Base-by-base conservation (phyloP, 1,140 invertebrate species). In the Delia radicum region DNA sequence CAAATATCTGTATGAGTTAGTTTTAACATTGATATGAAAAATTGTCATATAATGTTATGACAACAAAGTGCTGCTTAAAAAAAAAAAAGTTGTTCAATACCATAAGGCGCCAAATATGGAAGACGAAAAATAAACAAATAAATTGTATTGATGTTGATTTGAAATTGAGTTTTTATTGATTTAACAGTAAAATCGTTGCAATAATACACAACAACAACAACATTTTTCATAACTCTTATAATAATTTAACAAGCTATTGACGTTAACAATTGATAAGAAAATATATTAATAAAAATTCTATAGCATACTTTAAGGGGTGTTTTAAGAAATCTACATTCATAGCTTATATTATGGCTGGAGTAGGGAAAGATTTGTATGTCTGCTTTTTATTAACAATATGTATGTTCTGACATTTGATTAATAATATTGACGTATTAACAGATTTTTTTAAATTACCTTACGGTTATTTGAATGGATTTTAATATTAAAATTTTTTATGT, bases 31-130 rank as follows among this genome's bases (percentile, higher is more conserved):
- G 8, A 55, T 55, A 55, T 55, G 48, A 55, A 55, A 55, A 55
- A 55, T 55, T 55, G 48, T 55, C 48, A 55, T 55, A 55, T 55
- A 55, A 55, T 55, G 48, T 55, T 55, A 55, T 55, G 48, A 55
- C 48, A 55, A 55, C 48, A 55, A 55, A 55, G 18, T 55, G 48
- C 48, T 55, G 15, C 48, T 8, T n/a, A 10, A 15, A 42, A 42
- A 42, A 42, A 42, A 42, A 12, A 37, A 37, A 37, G 15, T 5
- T 5, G 15, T 3, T 15, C 12, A 10, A 42, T 42, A 42, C 8
- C 37, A 42, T 42, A 42, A 42, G 37, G 37, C 37, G 37, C 37
- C 37, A 42, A 42, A 10, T 42, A 0, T 10, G 6, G 12, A 5
- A 42, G n/a, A 13, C n/a, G n/a, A n/a, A n/a, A n/a, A 42, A 15